Percentiles rank a stretch among this genome's conserved stretches.
phyloP scores from a whole-genome alignment of 2,113 vertebrate species.

The Polypterus senegalus region DNA sequence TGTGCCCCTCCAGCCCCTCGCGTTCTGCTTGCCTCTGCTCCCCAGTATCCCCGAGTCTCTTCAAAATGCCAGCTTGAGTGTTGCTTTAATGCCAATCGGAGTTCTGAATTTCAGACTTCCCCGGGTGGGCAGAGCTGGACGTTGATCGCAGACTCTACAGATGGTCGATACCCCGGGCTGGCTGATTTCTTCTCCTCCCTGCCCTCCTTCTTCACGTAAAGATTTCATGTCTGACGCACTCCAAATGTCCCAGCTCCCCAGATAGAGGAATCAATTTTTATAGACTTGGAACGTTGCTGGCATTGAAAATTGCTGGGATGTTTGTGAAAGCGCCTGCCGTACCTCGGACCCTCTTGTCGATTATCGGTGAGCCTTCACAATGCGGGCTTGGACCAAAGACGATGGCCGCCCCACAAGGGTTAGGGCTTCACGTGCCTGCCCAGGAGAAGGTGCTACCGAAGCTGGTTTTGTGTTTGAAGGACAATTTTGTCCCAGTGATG shows the following conservation, averaged over 20 bases:
- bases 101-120: constrained; percentile 17
- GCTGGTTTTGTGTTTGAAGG: too few species aligned
- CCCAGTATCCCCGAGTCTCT: too few species aligned
- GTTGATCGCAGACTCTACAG: constrained; percentile 21
- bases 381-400: too few species aligned
- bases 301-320: constrained; percentile 58
- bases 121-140: constrained; percentile 5
- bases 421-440: too few species aligned
- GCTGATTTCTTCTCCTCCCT: constrained; percentile 32
- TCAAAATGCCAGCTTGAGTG: not conserved
- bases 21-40: too few species aligned
- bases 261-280: constrained; percentile 67
- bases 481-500: too few species aligned
- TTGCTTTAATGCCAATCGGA: not conserved
- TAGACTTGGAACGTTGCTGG: constrained; percentile 59
- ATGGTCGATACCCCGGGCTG: constrained; percentile 44
- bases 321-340: constrained; percentile 29
- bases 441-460: too few species aligned
- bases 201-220: constrained; percentile 37
- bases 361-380: too few species aligned
- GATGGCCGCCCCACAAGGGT: too few species aligned
- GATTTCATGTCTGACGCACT: constrained; percentile 51
- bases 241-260: constrained; percentile 51
- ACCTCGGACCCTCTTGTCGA: too few species aligned
- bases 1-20: too few species aligned